phyloP scores from a whole-genome alignment of 1,140 invertebrate species.

The Babylonia areolata region DNA sequence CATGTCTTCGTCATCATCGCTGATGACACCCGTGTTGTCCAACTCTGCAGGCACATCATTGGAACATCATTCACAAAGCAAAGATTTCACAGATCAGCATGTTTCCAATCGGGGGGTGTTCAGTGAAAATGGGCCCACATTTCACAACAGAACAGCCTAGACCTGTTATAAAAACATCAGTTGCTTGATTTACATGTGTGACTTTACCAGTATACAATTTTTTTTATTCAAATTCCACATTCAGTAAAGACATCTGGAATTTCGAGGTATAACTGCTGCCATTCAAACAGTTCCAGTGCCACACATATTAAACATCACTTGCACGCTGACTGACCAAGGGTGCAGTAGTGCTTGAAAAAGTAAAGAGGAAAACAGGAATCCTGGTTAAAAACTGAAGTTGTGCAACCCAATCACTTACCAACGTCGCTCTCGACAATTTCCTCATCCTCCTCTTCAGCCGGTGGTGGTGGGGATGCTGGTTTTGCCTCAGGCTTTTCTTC shows the following conservation, averaged over 20 bases:
- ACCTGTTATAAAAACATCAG: no score
- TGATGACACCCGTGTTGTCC: constrained; percentile 62
- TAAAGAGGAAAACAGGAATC: no score
- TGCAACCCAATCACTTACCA: constrained; percentile 62
- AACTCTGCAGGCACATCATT: constrained; percentile 51
- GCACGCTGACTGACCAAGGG: no score
- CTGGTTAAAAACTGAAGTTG: no score
- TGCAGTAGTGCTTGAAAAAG: no score
- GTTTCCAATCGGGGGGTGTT: not conserved
- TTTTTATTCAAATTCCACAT: not conserved
- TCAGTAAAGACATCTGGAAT: no score
- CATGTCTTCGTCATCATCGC: constrained; percentile 64
- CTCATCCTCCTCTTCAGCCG: constrained; percentile 60
- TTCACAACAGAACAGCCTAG: not conserved
- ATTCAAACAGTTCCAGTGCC: no score
- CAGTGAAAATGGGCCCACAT: not conserved
- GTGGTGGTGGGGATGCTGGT: constrained; percentile 13
- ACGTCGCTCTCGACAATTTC: constrained; percentile 72
- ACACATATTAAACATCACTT: no score
- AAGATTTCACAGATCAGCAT: not conserved
- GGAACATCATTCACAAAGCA: not conserved
- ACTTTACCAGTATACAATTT: not conserved
- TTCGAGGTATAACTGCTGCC: no score
- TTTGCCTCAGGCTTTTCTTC: not conserved
- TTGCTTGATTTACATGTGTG: not conserved